Percentiles rank a stretch among this genome's conserved stretches.
Evolutionary conservation across 2,113 vertebrate species (phyloP).

Genomic region (Vombatus ursinus): DNA sequence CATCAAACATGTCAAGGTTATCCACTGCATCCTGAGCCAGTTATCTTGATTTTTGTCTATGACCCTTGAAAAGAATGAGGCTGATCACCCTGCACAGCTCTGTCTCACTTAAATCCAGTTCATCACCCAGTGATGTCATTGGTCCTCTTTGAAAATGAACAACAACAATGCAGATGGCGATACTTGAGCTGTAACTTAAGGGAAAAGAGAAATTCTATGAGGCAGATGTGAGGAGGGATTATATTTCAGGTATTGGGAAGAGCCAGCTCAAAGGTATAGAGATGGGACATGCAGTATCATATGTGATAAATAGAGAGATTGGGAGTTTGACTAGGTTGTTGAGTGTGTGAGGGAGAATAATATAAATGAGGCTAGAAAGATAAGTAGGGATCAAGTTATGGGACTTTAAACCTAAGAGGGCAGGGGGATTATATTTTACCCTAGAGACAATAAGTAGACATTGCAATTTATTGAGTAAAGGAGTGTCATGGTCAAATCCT

Average conservation of each 20-base stretch:
- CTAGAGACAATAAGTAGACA: background rate
- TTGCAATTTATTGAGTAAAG: background rate
- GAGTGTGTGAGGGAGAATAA: background rate
- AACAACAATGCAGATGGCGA: background rate
- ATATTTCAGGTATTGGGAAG: background rate
- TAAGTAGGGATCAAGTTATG: background rate
- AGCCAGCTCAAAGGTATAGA: background rate
- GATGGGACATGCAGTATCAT: background rate
- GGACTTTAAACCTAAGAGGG: background rate
- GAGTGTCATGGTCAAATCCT: background rate
- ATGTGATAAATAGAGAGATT: background rate
- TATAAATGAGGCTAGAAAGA: background rate
- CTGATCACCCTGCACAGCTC: too few relatives aligned
- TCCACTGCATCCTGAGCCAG: too few relatives aligned
- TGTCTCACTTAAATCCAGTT: too few relatives aligned
- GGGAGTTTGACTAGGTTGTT: background rate
- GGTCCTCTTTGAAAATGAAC: too few relatives aligned
- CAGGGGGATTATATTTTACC: background rate
- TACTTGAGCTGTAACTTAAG: background rate
- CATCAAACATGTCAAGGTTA: too few relatives aligned
- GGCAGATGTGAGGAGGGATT: background rate
- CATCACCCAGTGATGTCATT: too few relatives aligned
- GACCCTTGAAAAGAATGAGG: too few relatives aligned
- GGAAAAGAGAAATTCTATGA: background rate
- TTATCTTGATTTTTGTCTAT: too few relatives aligned